phyloP scores from a whole-genome alignment of 2,113 vertebrate species.

The Tylochromis polylepis region DNA sequence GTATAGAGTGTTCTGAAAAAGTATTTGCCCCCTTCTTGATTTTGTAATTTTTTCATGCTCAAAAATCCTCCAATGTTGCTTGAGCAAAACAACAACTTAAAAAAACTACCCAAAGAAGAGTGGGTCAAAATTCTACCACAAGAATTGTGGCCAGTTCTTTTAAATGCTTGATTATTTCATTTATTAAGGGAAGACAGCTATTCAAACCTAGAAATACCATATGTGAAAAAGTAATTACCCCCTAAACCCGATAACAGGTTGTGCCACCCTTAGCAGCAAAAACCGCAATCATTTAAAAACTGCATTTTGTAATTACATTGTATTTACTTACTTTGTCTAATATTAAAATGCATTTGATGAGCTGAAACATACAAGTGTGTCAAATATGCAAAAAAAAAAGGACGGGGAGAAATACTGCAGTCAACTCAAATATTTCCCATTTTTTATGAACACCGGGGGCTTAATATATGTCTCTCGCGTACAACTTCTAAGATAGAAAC shows the following conservation, averaged over 20 bases:
- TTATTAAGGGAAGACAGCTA: too few species aligned
- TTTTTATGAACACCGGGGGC: background rate
- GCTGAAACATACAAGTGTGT: background rate
- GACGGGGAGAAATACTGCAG: background rate
- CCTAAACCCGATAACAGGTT: too few species aligned
- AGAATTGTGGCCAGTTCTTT: background rate
- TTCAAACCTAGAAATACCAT: too few species aligned
- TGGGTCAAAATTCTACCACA: background rate
- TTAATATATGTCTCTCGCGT: background rate
- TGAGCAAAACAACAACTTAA: background rate
- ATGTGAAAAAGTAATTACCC: too few species aligned
- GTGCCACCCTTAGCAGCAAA: too few species aligned
- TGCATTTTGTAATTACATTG: background rate
- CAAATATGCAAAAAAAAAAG: background rate
- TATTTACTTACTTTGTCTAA: background rate
- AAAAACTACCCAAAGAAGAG: background rate
- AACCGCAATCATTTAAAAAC: background rate
- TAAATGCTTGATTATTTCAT: background rate
- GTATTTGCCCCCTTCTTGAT: accelerated
- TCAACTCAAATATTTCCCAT: background rate
- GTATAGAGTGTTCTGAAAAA: background rate
- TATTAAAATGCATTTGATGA: background rate
- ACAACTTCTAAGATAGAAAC: background rate
- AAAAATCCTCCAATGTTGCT: background rate
- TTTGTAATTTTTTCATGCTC: accelerated